A percentile compares a stretch with the other conserved stretches of the same genome.
Evolutionary conservation across 2,113 vertebrate genomes (phyloP).

Genomic region (Danionella cerebrum): DNA sequence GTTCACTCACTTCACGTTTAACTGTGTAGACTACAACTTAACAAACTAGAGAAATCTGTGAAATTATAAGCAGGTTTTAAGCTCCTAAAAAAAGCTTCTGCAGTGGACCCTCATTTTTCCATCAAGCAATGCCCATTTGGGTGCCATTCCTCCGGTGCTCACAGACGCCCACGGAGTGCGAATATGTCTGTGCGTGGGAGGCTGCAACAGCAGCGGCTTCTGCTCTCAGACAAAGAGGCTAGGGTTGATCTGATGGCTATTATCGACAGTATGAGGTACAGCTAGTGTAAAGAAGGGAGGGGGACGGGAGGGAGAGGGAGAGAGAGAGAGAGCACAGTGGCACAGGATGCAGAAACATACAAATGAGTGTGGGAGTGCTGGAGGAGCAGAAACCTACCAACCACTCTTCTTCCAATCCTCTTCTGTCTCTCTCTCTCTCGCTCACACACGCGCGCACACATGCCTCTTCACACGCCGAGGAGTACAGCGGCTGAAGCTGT

Average conservation of each 20-base stretch:
- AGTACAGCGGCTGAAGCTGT: neutral
- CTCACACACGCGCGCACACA: conserved; percentile 52
- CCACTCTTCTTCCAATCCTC: conserved; percentile 61
- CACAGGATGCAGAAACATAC: conserved; percentile 90
- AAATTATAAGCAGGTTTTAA: too few relatives aligned
- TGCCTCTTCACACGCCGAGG: conserved; percentile 5
- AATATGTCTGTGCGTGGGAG: conserved; percentile 74
- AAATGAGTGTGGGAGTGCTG: conserved; percentile 99
- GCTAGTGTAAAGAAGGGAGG: conserved; percentile 50
- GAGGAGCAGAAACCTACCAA: conserved; percentile 92
- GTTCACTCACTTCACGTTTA: too few relatives aligned
- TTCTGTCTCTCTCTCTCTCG: conserved; percentile 58
- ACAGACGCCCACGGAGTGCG: conserved; percentile 46
- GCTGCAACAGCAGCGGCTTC: conserved; percentile 75
- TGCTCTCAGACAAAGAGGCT: conserved; percentile 85
- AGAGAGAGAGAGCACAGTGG: conserved; percentile 56
- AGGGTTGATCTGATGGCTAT: conserved; percentile 86
- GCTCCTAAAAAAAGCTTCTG: too few relatives aligned
- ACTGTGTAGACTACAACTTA: too few relatives aligned
- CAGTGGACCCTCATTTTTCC: conserved; percentile 36
- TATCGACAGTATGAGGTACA: conserved; percentile 83
- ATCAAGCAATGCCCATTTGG: conserved; percentile 47
- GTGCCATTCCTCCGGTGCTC: conserved; percentile 20
- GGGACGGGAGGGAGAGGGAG: conserved; percentile 29
- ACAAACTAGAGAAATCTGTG: too few relatives aligned